Evolutionary conservation across 2,113 vertebrate genomes (phyloP).

Genomic region (Pelvicachromis taeniatus): DNA sequence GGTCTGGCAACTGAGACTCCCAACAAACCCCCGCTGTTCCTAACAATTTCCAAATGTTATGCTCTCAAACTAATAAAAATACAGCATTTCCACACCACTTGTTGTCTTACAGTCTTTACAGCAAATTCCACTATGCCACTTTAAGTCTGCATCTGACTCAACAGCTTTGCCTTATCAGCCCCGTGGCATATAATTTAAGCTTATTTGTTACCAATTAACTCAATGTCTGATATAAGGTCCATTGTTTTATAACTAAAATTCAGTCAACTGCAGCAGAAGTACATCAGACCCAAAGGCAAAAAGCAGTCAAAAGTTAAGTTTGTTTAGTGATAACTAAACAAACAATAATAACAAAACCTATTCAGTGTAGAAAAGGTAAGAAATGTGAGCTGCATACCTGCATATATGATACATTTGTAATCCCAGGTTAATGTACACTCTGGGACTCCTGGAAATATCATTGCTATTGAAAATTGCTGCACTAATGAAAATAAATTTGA

Average conservation of each 20-base stretch:
- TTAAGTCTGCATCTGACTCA: neutral
- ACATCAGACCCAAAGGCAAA: conserved; percentile 1
- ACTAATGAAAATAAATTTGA: conserved; percentile 26
- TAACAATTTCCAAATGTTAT: conserved; percentile 14
- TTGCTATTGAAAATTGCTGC: neutral
- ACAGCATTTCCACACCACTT: neutral
- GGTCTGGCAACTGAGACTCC: conserved; percentile 14
- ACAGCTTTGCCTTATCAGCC: conserved; percentile 21
- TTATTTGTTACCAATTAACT: conserved; percentile 66
- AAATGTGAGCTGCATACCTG: neutral
- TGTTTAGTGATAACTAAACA: neutral
- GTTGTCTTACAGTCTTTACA: neutral
- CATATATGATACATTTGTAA: neutral
- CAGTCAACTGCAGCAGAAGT: conserved; percentile 13
- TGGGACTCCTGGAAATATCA: neutral
- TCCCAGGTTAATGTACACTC: neutral
- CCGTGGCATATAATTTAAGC: conserved; percentile 7
- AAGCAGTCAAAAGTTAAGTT: neutral
- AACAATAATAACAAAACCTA: neutral
- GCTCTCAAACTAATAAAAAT: neutral
- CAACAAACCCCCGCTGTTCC: conserved; percentile 12
- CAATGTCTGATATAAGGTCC: neutral
- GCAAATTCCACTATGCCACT: neutral
- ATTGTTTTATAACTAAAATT: conserved; percentile 13
- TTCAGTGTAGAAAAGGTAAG: neutral